Conservation (phyloP, 2,113 vertebrate species). For the Heteronetta atricapilla region DNA sequence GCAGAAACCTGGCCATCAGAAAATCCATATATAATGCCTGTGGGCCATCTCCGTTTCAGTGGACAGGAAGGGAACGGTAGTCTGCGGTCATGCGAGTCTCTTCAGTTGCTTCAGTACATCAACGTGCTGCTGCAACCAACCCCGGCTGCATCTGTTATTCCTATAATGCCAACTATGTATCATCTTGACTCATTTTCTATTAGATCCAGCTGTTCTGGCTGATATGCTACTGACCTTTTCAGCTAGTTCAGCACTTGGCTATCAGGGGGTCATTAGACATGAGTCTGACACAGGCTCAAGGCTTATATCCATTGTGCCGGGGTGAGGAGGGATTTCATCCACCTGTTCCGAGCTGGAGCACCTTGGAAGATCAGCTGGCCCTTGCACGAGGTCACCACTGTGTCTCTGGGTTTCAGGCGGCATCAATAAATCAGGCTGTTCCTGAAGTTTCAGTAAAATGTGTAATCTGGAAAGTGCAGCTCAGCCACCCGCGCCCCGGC, state of each 20-base stretch:
- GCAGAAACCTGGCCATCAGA: background rate
- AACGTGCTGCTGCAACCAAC: background rate
- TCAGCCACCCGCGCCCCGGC: accelerated
- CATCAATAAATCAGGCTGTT: background rate
- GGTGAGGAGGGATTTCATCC: background rate
- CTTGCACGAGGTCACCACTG: background rate
- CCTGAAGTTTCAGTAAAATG: background rate
- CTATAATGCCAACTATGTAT: conserved; percentile 20
- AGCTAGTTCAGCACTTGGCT: conserved; percentile 26
- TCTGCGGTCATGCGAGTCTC: background rate
- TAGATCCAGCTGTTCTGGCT: conserved; percentile 61
- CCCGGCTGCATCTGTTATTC: conserved; percentile 2
- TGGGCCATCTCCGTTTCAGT: conserved; percentile 1
- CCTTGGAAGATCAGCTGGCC: conserved; percentile 25
- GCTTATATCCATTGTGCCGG: background rate
- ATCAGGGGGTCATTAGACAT: background rate
- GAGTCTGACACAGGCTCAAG: background rate
- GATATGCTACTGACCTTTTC: conserved; percentile 34
- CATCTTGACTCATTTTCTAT: conserved; percentile 5
- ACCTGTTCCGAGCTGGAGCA: background rate
- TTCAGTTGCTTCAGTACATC: conserved; percentile 46
- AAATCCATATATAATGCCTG: background rate
- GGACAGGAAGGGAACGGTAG: background rate
- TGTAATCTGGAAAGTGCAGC: background rate
- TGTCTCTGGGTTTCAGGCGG: background rate